Conservation (phyloP, 2,888 invertebrate species). For the Taphrorychus bicolor region DNA sequence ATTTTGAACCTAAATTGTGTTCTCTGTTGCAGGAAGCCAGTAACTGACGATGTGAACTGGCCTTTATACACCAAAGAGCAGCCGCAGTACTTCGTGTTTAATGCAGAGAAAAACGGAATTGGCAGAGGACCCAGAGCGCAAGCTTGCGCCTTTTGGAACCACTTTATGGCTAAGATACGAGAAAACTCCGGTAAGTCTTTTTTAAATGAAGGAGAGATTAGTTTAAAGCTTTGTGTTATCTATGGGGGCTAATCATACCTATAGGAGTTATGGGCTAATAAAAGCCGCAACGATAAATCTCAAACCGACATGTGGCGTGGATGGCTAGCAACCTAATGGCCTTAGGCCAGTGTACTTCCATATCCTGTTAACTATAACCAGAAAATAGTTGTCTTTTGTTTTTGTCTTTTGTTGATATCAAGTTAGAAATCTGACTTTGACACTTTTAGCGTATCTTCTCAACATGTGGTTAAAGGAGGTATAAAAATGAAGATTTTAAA, state of each 20-base stretch:
- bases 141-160: conserved; percentile 96
- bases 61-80: conserved; percentile 85
- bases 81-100: conserved; percentile 89
- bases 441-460: no score
- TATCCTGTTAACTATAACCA: neutral
- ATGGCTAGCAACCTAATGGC: neutral
- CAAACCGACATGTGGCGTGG: neutral
- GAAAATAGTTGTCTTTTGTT: no score
- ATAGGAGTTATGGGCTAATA: neutral
- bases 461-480: no score
- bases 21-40: conserved; percentile 70
- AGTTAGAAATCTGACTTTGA: no score
- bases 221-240: no score
- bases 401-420: no score
- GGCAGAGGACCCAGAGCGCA: conserved; percentile 80
- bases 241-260: neutral
- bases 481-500: no score
- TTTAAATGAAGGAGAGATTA: no score
- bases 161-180: conserved; percentile 88
- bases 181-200: conserved; percentile 71
- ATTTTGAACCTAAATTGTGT: no score
- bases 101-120: conserved; percentile 77
- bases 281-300: neutral
- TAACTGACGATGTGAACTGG: conserved; percentile 81
- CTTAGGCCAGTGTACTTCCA: neutral